Base-by-base conservation (phyloP, 2,888 invertebrate genomes). In the Leptopilina syphax region DNA sequence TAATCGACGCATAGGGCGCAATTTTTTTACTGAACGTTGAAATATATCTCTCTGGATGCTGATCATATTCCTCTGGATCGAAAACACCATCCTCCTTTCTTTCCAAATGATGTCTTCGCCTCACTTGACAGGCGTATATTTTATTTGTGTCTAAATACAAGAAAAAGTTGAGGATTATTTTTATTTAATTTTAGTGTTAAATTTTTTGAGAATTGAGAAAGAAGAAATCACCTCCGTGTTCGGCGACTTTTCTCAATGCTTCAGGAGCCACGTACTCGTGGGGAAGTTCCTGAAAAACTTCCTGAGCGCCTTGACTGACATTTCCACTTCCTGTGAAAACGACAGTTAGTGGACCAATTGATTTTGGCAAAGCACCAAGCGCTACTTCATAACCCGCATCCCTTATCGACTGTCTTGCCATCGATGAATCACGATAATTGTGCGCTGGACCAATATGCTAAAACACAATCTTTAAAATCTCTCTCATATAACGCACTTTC, bases 321-420 rank as follows among this genome's bases (percentile, higher is more conserved):
- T 99, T 99, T 24, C 99, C 99, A 6, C 98, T 97, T 8, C 99
- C 99, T 9, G 99, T 98, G 90, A 99, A 99, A 0, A 99, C 97
- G 92, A 99, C 98, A 0, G 98, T 98, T 76, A 99, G 93, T 0
- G 99, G 99, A 2, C 99, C 99, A 76, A 99, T 95, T 0, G 99
- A 99, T 92, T 97, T 97, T 1, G 99, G 99, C 98, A 99, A 97
- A 93, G 98, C 96, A 4, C 96, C 93, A 77, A 99, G 93, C 0
- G 99, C 95, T 73, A 99, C 98, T 93, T 99, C 99, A 92, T 99
- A 99, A 0, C 99, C 99, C n/a, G 98, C 98, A 91, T 99, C 99
- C 24, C 99, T 94, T 65, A 99, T 97, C 0, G 99, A 98, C 92
- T 99, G 99, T 44, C 97, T 94, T 0, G 99, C 99, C 98, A 99